Evolutionary conservation across 35 echinoderm and acorn worm genomes (phyloP).

Genomic region (Anneissia japonica): DNA sequence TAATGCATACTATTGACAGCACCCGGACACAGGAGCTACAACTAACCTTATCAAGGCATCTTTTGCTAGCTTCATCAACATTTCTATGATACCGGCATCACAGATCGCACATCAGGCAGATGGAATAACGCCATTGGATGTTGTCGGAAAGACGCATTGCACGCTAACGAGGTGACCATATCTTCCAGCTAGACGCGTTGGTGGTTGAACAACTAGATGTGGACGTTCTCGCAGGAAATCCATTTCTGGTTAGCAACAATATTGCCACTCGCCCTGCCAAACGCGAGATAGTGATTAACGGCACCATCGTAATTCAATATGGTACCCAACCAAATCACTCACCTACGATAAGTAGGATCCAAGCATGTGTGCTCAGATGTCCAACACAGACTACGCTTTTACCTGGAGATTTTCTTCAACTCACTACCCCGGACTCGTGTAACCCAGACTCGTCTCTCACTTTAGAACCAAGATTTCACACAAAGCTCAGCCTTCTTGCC

Average conservation of each 20-base stretch:
- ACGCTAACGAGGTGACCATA: not conserved
- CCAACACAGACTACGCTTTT: not conserved
- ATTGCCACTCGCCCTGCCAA: conserved; percentile 3
- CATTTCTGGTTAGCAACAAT: conserved; percentile 7
- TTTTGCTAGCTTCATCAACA: not conserved
- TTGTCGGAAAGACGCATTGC: not conserved
- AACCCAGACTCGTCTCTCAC: not conserved
- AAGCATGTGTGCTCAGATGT: not conserved
- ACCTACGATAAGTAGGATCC: not conserved
- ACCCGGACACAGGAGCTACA: not conserved
- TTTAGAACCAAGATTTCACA: not conserved
- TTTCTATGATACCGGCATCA: conserved; percentile 2
- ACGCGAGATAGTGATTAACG: not conserved
- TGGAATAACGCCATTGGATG: not conserved
- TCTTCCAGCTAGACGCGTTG: conserved; percentile 6
- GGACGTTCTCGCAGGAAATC: conserved; percentile 7
- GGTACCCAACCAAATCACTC: not conserved
- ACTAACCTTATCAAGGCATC: conserved; percentile 4
- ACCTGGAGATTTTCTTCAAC: conserved; percentile 1
- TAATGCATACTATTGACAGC: not conserved
- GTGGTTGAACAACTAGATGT: conserved; percentile 19
- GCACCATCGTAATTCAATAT: not conserved
- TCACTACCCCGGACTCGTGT: not conserved
- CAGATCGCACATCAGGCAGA: conserved; percentile 10
- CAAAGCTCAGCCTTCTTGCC: not conserved